These are phyloP conservation scores for Sebastes cheni DNA, from an alignment of 2,797 vertebrate species.

Conservation along the genomic window DNA sequence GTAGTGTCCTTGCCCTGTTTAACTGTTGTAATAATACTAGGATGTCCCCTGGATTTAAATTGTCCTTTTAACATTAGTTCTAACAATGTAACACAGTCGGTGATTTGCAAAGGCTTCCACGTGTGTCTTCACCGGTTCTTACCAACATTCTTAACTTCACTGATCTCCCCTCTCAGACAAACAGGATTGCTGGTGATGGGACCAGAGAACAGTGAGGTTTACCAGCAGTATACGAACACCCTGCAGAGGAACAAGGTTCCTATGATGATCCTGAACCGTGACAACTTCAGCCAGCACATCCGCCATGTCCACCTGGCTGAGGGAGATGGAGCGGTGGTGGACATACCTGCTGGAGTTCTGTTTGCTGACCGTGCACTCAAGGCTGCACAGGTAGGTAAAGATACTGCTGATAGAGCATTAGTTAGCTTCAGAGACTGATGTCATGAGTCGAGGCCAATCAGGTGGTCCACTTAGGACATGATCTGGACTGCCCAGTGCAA, in stretches of 20 bases:
- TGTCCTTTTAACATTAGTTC: background rate
- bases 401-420: background rate
- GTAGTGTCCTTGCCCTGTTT: background rate
- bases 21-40: background rate
- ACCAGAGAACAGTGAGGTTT: slow-evolving; percentile 61
- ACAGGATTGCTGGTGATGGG: slow-evolving; percentile 89
- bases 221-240: slow-evolving; percentile 70
- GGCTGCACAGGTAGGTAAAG: slow-evolving; percentile 83
- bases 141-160: background rate
- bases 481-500: background rate
- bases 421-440: background rate
- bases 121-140: background rate
- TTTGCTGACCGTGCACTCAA: slow-evolving; percentile 87
- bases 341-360: slow-evolving; percentile 85
- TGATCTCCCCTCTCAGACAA: slow-evolving; percentile 70
- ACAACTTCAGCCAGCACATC: slow-evolving; percentile 79
- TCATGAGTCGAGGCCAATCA: background rate
- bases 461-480: background rate
- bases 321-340: slow-evolving; percentile 83
- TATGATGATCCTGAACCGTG: slow-evolving; percentile 55
- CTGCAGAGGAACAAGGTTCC: slow-evolving; percentile 77
- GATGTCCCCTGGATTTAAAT: background rate
- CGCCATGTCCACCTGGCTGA: slow-evolving; percentile 76
- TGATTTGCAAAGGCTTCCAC: background rate
- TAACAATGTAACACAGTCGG: background rate